Percentiles rank a stretch among this genome's conserved stretches.
Evolutionary conservation across 2,113 vertebrate species (phyloP).

Genomic region (Neotragus moschatus): DNA sequence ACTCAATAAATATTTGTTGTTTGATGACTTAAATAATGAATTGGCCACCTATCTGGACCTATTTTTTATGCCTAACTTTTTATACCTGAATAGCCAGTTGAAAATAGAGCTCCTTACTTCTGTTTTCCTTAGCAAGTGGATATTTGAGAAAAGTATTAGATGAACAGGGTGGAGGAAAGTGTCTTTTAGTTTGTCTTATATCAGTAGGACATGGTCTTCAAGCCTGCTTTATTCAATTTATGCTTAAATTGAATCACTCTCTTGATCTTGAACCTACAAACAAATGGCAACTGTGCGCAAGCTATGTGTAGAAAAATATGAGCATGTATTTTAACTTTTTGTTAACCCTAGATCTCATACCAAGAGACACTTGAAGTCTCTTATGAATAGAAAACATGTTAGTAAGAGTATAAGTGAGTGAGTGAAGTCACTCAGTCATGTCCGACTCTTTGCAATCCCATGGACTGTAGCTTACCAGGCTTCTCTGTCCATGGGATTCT

Average conservation of each 20-base stretch:
- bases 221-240: neutral
- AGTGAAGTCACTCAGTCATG: no score
- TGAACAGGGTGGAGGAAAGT: neutral
- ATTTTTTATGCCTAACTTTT: neutral
- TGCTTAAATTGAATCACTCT: neutral
- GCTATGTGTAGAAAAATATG: neutral
- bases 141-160: constrained; percentile 30
- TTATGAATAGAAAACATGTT: constrained; percentile 19
- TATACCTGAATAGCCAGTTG: neutral
- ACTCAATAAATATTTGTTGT: constrained; percentile 4
- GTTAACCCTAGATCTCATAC: neutral
- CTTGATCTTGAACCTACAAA: constrained; percentile 19
- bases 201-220: neutral
- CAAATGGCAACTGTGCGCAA: neutral
- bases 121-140: neutral
- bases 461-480: no score
- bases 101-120: neutral
- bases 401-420: no score
- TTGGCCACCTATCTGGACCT: neutral
- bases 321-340: neutral
- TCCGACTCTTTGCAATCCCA: no score
- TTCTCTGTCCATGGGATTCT: no score
- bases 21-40: neutral
- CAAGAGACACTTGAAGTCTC: constrained; percentile 10
- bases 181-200: neutral